phyloP scores from a whole-genome alignment of 2,797 vertebrate species.

The Florisuga fusca region DNA sequence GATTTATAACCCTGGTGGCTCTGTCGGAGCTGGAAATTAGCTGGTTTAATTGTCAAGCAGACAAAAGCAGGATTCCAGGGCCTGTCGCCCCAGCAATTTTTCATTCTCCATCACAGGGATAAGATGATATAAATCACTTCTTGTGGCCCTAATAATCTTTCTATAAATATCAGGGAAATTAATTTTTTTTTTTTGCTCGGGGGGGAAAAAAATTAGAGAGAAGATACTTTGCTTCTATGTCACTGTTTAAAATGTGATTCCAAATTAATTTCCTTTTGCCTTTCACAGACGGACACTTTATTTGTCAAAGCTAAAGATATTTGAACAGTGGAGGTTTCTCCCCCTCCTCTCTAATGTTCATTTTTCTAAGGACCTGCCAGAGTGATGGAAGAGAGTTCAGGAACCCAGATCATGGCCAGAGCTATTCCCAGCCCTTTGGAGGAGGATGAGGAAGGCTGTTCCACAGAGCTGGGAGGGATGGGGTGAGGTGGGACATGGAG shows the following conservation, averaged over 20 bases:
- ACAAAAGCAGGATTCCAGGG: conserved; percentile 51
- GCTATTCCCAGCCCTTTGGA: neutral
- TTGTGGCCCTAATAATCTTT: conserved; percentile 79
- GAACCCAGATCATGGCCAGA: conserved; percentile 6
- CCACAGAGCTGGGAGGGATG: neutral
- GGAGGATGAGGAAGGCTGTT: neutral
- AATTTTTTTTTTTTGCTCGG: conserved; percentile 21
- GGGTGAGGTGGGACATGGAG: neutral
- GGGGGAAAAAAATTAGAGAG: conserved; percentile 28
- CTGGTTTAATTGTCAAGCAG: conserved; percentile 61
- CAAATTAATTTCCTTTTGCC: conserved; percentile 80
- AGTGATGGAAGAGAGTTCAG: conserved; percentile 23
- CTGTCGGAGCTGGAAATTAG: conserved; percentile 64
- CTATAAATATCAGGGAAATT: conserved; percentile 80
- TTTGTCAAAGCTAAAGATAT: conserved; percentile 80
- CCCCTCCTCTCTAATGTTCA: conserved; percentile 27
- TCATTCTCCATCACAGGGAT: conserved; percentile 47
- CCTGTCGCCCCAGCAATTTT: conserved; percentile 49
- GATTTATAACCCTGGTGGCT: conserved; percentile 39
- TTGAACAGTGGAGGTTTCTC: conserved; percentile 53
- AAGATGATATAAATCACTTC: conserved; percentile 75
- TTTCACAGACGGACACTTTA: conserved; percentile 70
- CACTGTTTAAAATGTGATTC: conserved; percentile 80
- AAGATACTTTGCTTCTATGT: conserved; percentile 69
- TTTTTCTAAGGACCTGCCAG: conserved; percentile 55